These are phyloP conservation scores for Bergia sp. DNA, from an alignment of 92 coral and sea anemone genomes.

Conservation along the genomic window DNA sequence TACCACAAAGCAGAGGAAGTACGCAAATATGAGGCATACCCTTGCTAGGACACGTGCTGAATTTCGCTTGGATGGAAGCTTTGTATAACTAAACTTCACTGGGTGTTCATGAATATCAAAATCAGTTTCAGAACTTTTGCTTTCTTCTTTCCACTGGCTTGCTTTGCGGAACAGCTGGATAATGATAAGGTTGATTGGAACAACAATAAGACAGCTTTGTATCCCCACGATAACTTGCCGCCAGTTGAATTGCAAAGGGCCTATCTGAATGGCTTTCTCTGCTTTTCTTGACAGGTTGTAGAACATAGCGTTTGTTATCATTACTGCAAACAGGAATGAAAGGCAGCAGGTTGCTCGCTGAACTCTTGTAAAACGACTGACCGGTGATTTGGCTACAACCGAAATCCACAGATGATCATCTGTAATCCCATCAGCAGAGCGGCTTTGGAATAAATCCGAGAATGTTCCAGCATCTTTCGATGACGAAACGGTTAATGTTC, in stretches of 20 bases:
- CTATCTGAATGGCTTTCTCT: conserved; percentile 53
- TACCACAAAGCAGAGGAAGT: conserved; percentile 40
- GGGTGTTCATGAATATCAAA: not conserved
- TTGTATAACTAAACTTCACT: conserved; percentile 26
- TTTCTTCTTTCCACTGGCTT: conserved; percentile 21
- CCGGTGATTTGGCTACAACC: conserved; percentile 58
- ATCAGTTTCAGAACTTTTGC: not conserved
- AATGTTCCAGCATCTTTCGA: conserved; percentile 9
- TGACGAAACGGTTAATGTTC: conserved; percentile 25
- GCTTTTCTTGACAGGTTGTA: conserved; percentile 49
- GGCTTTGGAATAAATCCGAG: conserved; percentile 25
- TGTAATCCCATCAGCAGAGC: conserved; percentile 50
- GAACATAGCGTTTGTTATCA: conserved; percentile 84
- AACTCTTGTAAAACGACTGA: conserved; percentile 60
- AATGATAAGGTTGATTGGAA: conserved; percentile 68
- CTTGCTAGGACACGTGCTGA: conserved; percentile 9
- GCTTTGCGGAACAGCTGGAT: conserved; percentile 58
- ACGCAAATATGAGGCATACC: conserved; percentile 30
- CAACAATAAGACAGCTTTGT: conserved; percentile 62
- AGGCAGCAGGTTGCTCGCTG: conserved; percentile 76
- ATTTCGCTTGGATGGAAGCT: not conserved
- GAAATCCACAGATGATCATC: conserved; percentile 74
- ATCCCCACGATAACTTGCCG: conserved; percentile 64
- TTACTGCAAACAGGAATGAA: conserved; percentile 62
- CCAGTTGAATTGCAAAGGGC: conserved; percentile 69